Evolutionary conservation across 2,113 vertebrate species (phyloP).

Genomic region (Felis chaus): DNA sequence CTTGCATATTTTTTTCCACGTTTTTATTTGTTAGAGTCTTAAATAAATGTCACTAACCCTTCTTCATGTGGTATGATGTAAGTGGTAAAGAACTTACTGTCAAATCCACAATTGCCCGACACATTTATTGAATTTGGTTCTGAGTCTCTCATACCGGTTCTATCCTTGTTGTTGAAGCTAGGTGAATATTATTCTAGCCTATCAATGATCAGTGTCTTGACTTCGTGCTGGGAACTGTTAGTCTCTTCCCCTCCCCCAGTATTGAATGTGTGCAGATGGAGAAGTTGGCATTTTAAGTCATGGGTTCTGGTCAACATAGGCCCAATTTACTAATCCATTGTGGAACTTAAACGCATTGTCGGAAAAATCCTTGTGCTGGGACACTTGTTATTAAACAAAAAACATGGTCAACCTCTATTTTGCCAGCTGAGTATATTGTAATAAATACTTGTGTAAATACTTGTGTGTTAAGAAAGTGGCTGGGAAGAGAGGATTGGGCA

Average conservation of each 20-base stretch:
- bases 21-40: neutral
- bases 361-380: constrained; percentile 25
- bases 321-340: neutral
- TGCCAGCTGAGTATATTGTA: neutral
- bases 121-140: neutral
- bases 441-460: constrained; percentile 13
- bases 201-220: neutral
- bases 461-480: neutral
- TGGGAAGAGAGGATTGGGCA: neutral
- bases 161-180: neutral
- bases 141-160: neutral
- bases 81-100: neutral
- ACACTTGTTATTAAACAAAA: constrained; percentile 19
- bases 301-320: neutral
- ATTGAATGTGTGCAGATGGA: neutral
- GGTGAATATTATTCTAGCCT: neutral
- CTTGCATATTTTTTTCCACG: constrained; percentile 4
- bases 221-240: neutral
- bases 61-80: neutral
- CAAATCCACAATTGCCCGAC: neutral
- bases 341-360: constrained; percentile 2
- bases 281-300: neutral
- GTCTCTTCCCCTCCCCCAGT: neutral
- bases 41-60: neutral
- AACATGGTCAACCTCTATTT: neutral